Evolutionary conservation across 2,797 vertebrate genomes (phyloP), one percentile per base, ranked within the genome.

Genomic region (Tokudaia tokunoshimensis): DNA sequence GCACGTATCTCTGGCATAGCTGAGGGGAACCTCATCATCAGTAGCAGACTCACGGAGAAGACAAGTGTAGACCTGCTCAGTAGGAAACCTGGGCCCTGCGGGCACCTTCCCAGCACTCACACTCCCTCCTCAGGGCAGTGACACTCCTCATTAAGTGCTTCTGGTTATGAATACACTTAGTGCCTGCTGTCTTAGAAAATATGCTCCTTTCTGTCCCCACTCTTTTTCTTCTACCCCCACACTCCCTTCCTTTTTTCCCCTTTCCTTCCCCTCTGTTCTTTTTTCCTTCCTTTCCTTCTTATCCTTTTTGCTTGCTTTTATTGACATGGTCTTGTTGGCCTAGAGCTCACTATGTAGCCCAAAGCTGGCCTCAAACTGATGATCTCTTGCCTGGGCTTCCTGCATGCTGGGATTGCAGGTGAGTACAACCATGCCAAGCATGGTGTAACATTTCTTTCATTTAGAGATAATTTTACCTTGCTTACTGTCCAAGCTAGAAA

Each of bases 51-150:
- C 20, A 9, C 9, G 81, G 75, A 24, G 63, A 55, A 15, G 47
- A 6, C 4, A 72, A 0, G 22, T 1, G 0, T 0, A 31, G 34
- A 3, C 7, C 14, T 0, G 17, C 47, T 65, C 0, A 0, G 88
- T 20, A 1, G 9, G 34, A 31, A 47, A n/a, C 41, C 26, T 2
- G 5, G 37, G 15, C 15, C 22, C 52, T 5, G 15, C 9, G 3
- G 44, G 57, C 34, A 7, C 0, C 0, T 2, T n/a, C 24, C 52
- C 55, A 6, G 50, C 8, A 7, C 57, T 24, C 50, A 12, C 37
- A 1, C 31, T 41, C 83, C 47, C 20, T 81, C 22, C 3, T 0
- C 26, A 9, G 47, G 72, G 14, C 3, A 6, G 22, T 7, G 65
- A 7, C 75, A 12, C 65, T n/a, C 44, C n/a, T 29, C 44, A 47